Conservation (phyloP, 2,888 invertebrate species). For the Pachliopta kotzebuea region DNA sequence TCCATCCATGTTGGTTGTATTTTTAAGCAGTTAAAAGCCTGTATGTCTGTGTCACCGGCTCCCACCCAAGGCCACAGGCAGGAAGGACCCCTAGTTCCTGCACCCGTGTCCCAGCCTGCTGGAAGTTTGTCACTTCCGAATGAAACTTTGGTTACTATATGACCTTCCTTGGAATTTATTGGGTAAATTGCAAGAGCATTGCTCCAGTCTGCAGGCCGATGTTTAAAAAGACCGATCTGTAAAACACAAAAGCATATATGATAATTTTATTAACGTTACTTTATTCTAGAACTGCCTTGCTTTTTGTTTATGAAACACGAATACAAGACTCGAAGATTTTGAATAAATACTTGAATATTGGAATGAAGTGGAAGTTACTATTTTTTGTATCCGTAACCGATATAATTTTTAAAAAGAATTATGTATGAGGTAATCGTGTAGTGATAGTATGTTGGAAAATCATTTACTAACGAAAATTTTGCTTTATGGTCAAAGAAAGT, state of each 20-base stretch:
- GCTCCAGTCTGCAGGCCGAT: slow-evolving; percentile 62
- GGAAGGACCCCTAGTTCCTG: slow-evolving; percentile 62
- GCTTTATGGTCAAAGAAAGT: not conserved
- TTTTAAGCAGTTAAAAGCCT: slow-evolving; percentile 85
- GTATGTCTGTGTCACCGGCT: slow-evolving; percentile 80
- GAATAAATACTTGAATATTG: too few species aligned
- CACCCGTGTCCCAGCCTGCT: slow-evolving; percentile 77
- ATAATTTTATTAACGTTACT: not conserved
- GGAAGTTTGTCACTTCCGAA: slow-evolving; percentile 80
- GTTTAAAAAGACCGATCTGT: slow-evolving; percentile 69
- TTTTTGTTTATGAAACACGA: not conserved
- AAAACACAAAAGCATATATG: slow-evolving; percentile 23
- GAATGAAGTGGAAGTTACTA: not conserved
- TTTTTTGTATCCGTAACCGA: not conserved
- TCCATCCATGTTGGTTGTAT: slow-evolving; percentile 94
- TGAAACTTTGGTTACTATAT: slow-evolving; percentile 73
- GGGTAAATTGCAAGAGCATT: slow-evolving; percentile 56
- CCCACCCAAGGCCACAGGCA: slow-evolving; percentile 88
- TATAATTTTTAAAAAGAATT: not conserved
- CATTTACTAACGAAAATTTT: not conserved
- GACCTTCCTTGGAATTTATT: slow-evolving; percentile 61
- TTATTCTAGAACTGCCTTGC: not conserved
- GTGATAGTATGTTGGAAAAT: not conserved
- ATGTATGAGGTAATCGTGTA: not conserved
- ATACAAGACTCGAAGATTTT: too few species aligned